Evolutionary conservation across 2,113 vertebrate genomes (phyloP), one percentile per base, ranked within the genome.

Genomic region (Actenoides lindsayi): DNA sequence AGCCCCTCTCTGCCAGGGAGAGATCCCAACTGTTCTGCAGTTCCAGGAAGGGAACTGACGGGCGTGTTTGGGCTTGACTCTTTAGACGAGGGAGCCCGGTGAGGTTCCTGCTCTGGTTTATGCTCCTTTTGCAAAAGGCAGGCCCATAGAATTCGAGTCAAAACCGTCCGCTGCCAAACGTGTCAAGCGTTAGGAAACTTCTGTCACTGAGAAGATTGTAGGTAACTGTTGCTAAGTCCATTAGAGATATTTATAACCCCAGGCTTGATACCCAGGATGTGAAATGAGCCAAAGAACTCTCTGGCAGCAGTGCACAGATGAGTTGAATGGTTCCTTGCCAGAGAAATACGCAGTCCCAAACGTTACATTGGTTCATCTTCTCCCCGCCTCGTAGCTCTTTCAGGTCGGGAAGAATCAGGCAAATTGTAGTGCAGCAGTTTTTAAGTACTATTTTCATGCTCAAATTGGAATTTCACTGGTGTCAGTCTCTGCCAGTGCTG

Each of bases 151-250:
- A 48, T 37, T 63, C 46, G 35, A 13, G 60, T 56, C 30, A 50
- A 53, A 91, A 17, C 63, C 30, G 15, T 19, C 39, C 20, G 2
- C 48, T 1, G 18, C 33, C 73, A 25, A 5, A 17, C 6, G 62
- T 5, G 39, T 48, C 6, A 3, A 13, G 71, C 18, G 2, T 31
- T 39, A 4, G 93, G 77, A 71, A 80, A 37, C 48, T 56, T 6
- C 44, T 50, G 89, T 51, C 75, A n/a, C 4, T 37, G 59, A 65
- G 78, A 69, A 83, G 95, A 56, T 86, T 91, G 93, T 6, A 94
- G 90, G 94, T 78, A 68, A 73, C 95, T 88, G 83, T 95, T 96
- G 94, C 92, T 96, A 82, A 95, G 95, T 86, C 88, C 93, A 84
- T 94, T 75, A 88, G 82, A 17, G 92, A 65, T 94, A 84, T 95